phyloP scores from a whole-genome alignment of 2,888 invertebrate species.

The Leucoma salicis region DNA sequence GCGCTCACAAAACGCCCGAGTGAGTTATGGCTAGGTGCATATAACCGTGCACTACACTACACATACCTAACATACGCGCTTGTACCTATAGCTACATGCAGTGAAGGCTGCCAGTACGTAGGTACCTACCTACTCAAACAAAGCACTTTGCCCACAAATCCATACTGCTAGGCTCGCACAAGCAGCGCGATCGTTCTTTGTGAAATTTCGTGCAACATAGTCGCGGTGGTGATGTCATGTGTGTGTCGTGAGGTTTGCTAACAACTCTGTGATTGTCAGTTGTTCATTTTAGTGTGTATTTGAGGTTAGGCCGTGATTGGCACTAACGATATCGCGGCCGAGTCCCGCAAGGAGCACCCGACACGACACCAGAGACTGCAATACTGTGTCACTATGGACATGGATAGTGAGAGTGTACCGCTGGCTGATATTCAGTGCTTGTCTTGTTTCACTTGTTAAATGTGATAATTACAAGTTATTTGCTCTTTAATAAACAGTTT shows the following conservation, averaged over 20 bases:
- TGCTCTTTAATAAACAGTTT: slow-evolving; percentile 38
- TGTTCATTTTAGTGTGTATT: slow-evolving; percentile 62
- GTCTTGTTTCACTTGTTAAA: slow-evolving; percentile 30
- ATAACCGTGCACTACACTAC: slow-evolving; percentile 52
- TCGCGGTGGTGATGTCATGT: slow-evolving; percentile 61
- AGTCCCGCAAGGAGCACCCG: slow-evolving; percentile 19
- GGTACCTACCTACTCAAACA: slow-evolving; percentile 76
- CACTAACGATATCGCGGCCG: slow-evolving; percentile 35
- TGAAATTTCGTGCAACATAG: slow-evolving; percentile 52
- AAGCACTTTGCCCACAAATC: slow-evolving; percentile 76
- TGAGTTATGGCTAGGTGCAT: slow-evolving; percentile 71
- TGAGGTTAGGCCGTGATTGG: slow-evolving; percentile 75
- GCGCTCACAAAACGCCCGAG: slow-evolving; percentile 51
- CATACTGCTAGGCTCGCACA: slow-evolving; percentile 56
- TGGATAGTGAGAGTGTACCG: slow-evolving; percentile 41
- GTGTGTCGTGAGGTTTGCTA: slow-evolving; percentile 52
- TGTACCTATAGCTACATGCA: slow-evolving; percentile 64
- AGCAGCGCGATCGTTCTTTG: slow-evolving; percentile 60
- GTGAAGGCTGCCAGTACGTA: slow-evolving; percentile 75
- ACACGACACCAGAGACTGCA: slow-evolving; percentile 29
- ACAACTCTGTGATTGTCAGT: slow-evolving; percentile 71
- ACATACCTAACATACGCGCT: slow-evolving; percentile 60
- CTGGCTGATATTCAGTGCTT: slow-evolving; percentile 28
- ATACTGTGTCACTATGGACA: slow-evolving; percentile 40
- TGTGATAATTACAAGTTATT: slow-evolving; percentile 34